Evolutionary conservation across 1,140 invertebrate genomes (phyloP), one percentile per base, ranked within the genome.

Genomic region (Latrodectus geometricus): DNA sequence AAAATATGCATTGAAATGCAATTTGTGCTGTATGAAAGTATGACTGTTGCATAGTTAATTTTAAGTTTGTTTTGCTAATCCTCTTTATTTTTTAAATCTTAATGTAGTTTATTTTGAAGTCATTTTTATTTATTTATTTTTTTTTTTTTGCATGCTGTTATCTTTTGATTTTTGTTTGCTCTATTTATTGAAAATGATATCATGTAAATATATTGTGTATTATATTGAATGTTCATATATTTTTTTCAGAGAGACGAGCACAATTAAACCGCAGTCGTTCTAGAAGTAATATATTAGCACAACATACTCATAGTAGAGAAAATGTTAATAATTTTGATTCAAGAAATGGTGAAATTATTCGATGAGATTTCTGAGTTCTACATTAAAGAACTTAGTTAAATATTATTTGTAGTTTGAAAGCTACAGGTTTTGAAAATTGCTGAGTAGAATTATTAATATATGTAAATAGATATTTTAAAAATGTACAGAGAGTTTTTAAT

Each of bases 191-290:
- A 35, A 35, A 35, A 35, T 3, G 5, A 35, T 35, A 35, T 35
- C 35, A 35, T 35, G 1, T 35, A 5, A 35, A 5, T 35, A n/a
- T n/a, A n/a, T n/a, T n/a, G n/a, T n/a, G n/a, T n/a, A 56, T 56
- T 56, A 56, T 56, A 56, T 56, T 56, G n/a, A 11, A 70, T 49
- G n/a, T 73, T 87, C 73, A n/a, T 89, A 0, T 72, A 80, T 96
- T 96, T 66, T n/a, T 87, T 80, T 80, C 95, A 90, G 96, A 97
- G 92, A 92, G 95, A 91, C 92, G 96, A 90, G 96, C 96, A 20
- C 96, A 97, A 91, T 91, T 97, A 85, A 96, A 96, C 90, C 91
- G 96, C 88, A 96, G 95, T 89, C 92, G 96, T 87, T 97, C 96
- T 9, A 92, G 96, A 88, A 95, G 95, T 65, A 95, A 95, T 75